Conservation (phyloP, 2,888 invertebrate species). For the Andrena chrysosceles region DNA sequence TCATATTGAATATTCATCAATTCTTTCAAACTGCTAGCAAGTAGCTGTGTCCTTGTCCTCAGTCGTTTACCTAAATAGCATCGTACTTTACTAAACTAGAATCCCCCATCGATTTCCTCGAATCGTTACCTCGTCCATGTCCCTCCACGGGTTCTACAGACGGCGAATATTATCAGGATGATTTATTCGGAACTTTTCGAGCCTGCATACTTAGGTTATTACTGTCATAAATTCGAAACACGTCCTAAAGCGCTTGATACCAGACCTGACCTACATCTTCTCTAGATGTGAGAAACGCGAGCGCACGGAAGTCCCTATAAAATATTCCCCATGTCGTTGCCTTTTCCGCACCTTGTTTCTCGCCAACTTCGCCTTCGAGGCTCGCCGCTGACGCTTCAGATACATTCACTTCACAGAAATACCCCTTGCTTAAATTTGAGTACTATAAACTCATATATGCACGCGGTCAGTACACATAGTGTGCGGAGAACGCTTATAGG, state of each 20-base stretch:
- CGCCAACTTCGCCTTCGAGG: background rate
- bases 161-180: conserved; percentile 62
- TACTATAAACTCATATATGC: too few relatives aligned
- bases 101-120: conserved; percentile 33
- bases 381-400: too few relatives aligned
- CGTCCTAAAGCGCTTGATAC: conserved; percentile 58
- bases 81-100: conserved; percentile 7
- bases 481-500: too few relatives aligned
- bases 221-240: conserved; percentile 70
- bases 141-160: conserved; percentile 32
- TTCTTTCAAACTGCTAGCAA: background rate
- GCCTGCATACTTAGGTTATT: conserved; percentile 65
- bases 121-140: conserved; percentile 22
- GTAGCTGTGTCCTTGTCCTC: background rate
- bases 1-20: too few relatives aligned
- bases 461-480: too few relatives aligned
- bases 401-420: too few relatives aligned
- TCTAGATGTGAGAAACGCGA: conserved; percentile 50
- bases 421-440: too few relatives aligned
- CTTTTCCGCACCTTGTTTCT: background rate
- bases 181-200: conserved; percentile 69
- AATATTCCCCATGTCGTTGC: conserved; percentile 41
- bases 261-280: conserved; percentile 63
- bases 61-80: background rate
- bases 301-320: conserved; percentile 31